Conservation (phyloP, 2,888 invertebrate species). For the Drosophila melanosoma region DNA sequence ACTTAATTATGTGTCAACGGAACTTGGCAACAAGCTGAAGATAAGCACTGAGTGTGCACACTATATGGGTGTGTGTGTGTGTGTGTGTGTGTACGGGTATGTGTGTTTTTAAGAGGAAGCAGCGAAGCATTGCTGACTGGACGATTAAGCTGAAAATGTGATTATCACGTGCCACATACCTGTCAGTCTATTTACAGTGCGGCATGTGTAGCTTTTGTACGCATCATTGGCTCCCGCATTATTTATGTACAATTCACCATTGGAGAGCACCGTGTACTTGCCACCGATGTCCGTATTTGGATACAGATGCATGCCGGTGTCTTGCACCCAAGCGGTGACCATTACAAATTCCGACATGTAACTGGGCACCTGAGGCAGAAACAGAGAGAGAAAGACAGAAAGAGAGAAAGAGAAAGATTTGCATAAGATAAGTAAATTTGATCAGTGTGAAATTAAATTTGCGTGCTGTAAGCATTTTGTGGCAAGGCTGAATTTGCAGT, state of each 20-base stretch:
- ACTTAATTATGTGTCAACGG: slow-evolving; percentile 60
- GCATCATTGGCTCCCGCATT: slow-evolving; percentile 92
- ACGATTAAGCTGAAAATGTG: slow-evolving; percentile 78
- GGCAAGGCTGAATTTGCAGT: slow-evolving; percentile 10
- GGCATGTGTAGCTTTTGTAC: slow-evolving; percentile 92
- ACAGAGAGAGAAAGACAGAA: not conserved
- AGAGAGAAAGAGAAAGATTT: not conserved
- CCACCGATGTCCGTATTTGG: slow-evolving; percentile 91
- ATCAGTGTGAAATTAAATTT: slow-evolving; percentile 63
- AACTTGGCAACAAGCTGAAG: slow-evolving; percentile 23
- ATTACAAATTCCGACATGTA: slow-evolving; percentile 95
- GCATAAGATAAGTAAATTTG: slow-evolving; percentile 50
- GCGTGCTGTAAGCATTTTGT: slow-evolving; percentile 61
- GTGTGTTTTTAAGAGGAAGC: slow-evolving; percentile 11
- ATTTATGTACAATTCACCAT: slow-evolving; percentile 93
- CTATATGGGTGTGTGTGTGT: not conserved
- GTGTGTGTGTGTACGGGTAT: accelerated
- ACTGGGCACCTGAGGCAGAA: slow-evolving; percentile 88
- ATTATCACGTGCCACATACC: slow-evolving; percentile 82
- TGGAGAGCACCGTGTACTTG: slow-evolving; percentile 91
- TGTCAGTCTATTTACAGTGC: slow-evolving; percentile 92
- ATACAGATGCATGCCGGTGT: slow-evolving; percentile 91
- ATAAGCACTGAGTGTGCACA: not conserved
- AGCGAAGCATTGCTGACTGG: slow-evolving; percentile 74
- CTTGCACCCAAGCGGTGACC: slow-evolving; percentile 95